Evolutionary conservation across 2,113 vertebrate species (phyloP), one percentile per base, ranked within the genome.

Genomic region (Climacteris rufus): DNA sequence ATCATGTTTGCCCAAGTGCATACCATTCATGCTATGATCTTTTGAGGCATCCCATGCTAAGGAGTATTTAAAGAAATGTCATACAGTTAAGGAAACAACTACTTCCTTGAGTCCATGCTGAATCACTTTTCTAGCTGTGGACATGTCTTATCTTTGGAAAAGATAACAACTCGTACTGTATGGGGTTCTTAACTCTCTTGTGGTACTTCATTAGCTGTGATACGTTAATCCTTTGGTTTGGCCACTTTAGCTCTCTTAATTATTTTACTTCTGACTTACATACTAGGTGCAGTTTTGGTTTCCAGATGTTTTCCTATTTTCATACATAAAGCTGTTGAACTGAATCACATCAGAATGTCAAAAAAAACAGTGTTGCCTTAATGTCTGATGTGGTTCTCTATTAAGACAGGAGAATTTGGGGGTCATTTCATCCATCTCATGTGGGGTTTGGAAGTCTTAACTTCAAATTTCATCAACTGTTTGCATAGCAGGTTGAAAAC

Each of bases 111-210:
- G 18, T 61, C 50, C 8, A 0, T 75, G 31, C 61, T 85, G 35
- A 85, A 94, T 95, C 6, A 45, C 65, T 94, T 64, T 81, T 76
- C n/a, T 85, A 90, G 63, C 81, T 89, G 78, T 79, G 69, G 83
- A 91, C 68, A 16, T 47, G 37, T 85, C 53, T 91, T 94, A 85
- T 91, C 90, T 88, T 61, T 80, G 59, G 78, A 53, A 93, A 81
- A 90, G 83, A 87, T 91, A 93, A 71, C 14, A 33, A 21, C 50
- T 87, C 0, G 0, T 60, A 44, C 40, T 81, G 3, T 66, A 50
- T 79, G 16, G 8, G 14, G 19, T 71, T 78, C 77, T 90, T 94
- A 94, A 79, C 53, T 74, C 91, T 93, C 87, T 69, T 75, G 61
- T 87, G 70, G 40, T 63, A 54, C 25, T 85, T 91, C 22, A 57